Conservation (phyloP, 2,797 vertebrate genomes). For the Bryconaethiops microstoma region DNA sequence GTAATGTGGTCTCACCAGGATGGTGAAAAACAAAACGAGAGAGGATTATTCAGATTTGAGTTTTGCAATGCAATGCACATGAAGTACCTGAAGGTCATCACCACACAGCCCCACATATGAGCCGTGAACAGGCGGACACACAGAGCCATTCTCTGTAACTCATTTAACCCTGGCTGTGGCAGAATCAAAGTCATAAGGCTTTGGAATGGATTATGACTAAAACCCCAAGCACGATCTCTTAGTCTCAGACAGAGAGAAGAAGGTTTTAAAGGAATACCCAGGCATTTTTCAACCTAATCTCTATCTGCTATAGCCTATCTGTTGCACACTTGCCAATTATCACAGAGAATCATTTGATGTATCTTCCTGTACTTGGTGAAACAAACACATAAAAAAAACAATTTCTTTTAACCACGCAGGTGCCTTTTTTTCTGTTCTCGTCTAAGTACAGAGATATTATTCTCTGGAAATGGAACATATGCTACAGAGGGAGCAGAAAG, state of each 20-base stretch:
- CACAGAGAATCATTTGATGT: too few species aligned
- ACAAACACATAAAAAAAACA: too few species aligned
- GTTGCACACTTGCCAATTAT: background rate
- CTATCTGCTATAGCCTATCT: background rate
- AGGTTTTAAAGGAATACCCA: background rate
- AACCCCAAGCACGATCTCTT: slow-evolving; percentile 13
- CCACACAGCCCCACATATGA: background rate
- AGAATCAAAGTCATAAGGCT: slow-evolving; percentile 36
- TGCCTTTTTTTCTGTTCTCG: too few species aligned
- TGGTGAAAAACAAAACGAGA: background rate
- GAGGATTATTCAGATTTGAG: background rate
- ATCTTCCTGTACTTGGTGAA: too few species aligned
- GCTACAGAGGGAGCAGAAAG: background rate
- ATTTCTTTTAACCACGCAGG: too few species aligned
- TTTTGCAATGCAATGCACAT: background rate
- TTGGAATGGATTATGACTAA: slow-evolving; percentile 27
- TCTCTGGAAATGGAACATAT: background rate
- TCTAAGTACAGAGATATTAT: too few species aligned
- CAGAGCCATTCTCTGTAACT: background rate
- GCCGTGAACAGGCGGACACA: background rate
- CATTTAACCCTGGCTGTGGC: background rate
- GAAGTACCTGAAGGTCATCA: background rate
- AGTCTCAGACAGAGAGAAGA: background rate
- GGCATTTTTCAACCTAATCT: background rate
- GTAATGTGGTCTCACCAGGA: slow-evolving; percentile 20